Conservation (phyloP, 2,888 invertebrate genomes). For the Epinotia brunnichana region DNA sequence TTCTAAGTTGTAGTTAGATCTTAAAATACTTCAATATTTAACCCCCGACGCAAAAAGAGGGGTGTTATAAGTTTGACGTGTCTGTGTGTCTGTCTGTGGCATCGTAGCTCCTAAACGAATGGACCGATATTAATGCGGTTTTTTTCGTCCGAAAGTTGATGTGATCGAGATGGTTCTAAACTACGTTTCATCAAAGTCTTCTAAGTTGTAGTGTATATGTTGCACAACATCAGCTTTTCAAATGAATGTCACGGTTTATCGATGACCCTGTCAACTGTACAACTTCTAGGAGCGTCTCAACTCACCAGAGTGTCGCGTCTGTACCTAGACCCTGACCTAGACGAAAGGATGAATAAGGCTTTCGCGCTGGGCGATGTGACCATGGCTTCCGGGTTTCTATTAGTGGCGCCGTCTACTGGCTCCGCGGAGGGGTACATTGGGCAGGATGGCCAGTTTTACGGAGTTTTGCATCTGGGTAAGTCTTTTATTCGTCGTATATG, state of each 20-base stretch:
- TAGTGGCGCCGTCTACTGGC: slow-evolving; percentile 64
- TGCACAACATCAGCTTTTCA: not conserved
- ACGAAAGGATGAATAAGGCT: slow-evolving; percentile 45
- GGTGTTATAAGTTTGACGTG: too few relatives aligned
- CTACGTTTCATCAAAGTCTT: too few relatives aligned
- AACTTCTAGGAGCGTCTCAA: slow-evolving; percentile 55
- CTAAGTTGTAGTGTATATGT: too few relatives aligned
- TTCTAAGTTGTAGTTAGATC: too few relatives aligned
- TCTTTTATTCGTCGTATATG: not conserved
- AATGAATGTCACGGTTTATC: not conserved
- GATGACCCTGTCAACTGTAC: not conserved
- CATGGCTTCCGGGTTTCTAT: slow-evolving; percentile 72
- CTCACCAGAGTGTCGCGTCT: slow-evolving; percentile 59
- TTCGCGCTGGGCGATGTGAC: slow-evolving; percentile 59
- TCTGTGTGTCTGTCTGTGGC: too few relatives aligned
- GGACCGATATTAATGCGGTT: too few relatives aligned
- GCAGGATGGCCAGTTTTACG: slow-evolving; percentile 74
- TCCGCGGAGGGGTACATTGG: slow-evolving; percentile 78
- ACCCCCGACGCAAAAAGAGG: too few relatives aligned
- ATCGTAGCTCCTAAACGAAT: too few relatives aligned
- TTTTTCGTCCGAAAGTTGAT: too few relatives aligned
- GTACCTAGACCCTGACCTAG: slow-evolving; percentile 62
- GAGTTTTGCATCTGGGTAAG: slow-evolving; percentile 70
- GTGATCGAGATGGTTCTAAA: too few relatives aligned
- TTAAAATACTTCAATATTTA: too few relatives aligned